Evolutionary conservation across 1,140 invertebrate species (phyloP), one percentile per base, ranked within the genome.

Genomic region (Cyclina sinensis): DNA sequence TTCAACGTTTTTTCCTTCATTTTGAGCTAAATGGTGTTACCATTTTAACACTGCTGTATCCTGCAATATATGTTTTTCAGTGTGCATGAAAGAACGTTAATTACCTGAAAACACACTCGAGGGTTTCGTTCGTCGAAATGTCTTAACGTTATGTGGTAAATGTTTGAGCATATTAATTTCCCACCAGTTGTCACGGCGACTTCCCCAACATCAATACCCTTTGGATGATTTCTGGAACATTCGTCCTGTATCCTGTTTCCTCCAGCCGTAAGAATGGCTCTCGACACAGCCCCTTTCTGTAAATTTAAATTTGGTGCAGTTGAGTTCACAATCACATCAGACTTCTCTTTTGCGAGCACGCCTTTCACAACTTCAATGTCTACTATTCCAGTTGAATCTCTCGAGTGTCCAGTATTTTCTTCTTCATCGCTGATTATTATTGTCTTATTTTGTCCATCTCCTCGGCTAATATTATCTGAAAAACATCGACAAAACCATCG

Each of bases 301-400:
- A 94, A 82, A 27, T 91, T 87, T 54, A 94, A 73, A 9, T 88
- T 62, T n/a, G 80, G 16, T 5, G 90, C 51, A 24, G 90, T 65
- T 16, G 92, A 91, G 70, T 93, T 94, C 1, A 94, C 92, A 54
- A 94, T 89, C 0, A 92, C 91, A 89, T 94, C 92, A 70, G 91
- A 91, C 68, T 85, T 27, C 76, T 70, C 70, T 27, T 85, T 21
- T 4, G 68, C 51, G 18, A 76, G 39, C n/a, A 46, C 30, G 0
- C 35, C 83, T 59, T 85, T 85, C 9, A 85, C 70, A 35, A 85
- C 68, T 32, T 57, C 39, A 37, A 85, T 43, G 4, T 43, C 12
- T 4, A 43, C 24, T 24, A 11, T 2, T 37, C 70, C 70, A 21
- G 12, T 16, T 14, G 35, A 11, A 39, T 37, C 21, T n/a, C n/a